These are phyloP conservation scores for Brachionus calyciflorus DNA, from an alignment of 1,140 invertebrate species.

Conservation along the genomic window DNA sequence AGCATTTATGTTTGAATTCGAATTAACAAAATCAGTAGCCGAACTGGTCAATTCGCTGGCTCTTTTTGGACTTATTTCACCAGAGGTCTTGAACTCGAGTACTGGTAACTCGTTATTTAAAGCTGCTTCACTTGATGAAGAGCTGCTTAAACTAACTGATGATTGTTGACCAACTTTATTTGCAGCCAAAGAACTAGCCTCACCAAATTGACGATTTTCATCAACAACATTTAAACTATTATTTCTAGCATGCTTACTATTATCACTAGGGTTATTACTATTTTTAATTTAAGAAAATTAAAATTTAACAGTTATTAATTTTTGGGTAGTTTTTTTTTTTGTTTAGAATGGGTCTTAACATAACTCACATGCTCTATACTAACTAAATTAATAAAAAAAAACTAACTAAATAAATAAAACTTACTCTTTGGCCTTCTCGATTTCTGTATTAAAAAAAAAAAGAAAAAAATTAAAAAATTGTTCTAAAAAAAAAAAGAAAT, in stretches of 20 bases:
- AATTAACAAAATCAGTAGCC: constrained; percentile 4
- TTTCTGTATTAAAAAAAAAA: constrained; percentile 40
- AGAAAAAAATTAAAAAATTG: too few species aligned
- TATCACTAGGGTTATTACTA: constrained; percentile 30
- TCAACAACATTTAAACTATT: constrained; percentile 12
- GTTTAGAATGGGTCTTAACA: not conserved
- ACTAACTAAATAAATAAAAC: not conserved
- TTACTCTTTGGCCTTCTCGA: constrained; percentile 46
- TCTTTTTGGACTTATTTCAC: not conserved
- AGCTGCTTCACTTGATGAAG: not conserved
- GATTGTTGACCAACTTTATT: not conserved
- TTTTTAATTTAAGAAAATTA: constrained; percentile 17
- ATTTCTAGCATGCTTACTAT: constrained; percentile 12
- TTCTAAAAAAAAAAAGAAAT: constrained; percentile 34
- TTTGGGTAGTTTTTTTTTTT: not conserved
- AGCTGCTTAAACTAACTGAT: too few species aligned
- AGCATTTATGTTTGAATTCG: constrained; percentile 9
- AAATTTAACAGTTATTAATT: not conserved
- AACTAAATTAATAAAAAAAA: not conserved
- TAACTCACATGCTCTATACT: constrained; percentile 22
- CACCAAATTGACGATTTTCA: not conserved
- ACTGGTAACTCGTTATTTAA: constrained; percentile 3
- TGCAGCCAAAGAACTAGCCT: not conserved
- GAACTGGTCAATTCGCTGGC: constrained; percentile 1
- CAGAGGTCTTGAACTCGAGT: not conserved